Percentiles rank a stretch among this genome's conserved stretches.
phyloP scores from a whole-genome alignment of 2,797 vertebrate species.

The Betta splendens region DNA sequence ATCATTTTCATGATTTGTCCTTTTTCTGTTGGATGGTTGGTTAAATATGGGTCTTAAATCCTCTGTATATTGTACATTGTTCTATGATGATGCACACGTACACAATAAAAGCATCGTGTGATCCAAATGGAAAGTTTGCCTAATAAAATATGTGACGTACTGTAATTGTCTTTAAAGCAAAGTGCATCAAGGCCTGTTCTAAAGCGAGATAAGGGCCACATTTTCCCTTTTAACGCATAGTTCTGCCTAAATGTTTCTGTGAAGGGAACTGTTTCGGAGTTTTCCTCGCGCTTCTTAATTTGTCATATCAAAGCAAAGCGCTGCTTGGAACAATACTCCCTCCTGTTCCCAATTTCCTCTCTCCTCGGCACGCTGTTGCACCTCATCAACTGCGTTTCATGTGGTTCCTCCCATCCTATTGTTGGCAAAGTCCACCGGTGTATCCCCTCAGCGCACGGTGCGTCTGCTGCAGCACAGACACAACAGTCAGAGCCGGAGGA shows the following conservation, averaged over 20 bases:
- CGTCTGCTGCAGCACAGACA: slow-evolving; percentile 73
- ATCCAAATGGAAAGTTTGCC: no score
- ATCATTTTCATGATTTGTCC: no score
- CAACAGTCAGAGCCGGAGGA: slow-evolving; percentile 79
- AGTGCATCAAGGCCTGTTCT: slow-evolving; percentile 21
- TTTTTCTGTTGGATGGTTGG: no score
- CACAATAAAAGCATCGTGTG: no score
- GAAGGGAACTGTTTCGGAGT: slow-evolving; percentile 74
- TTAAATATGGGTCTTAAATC: no score
- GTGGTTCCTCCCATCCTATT: slow-evolving; percentile 78
- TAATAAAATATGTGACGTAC: slow-evolving; percentile 12
- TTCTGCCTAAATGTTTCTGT: slow-evolving; percentile 54
- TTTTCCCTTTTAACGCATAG: slow-evolving; percentile 38
- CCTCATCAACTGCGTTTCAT: slow-evolving; percentile 77
- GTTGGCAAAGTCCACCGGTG: slow-evolving; percentile 63
- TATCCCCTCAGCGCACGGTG: slow-evolving; percentile 47
- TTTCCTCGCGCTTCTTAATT: slow-evolving; percentile 80
- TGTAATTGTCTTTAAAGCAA: slow-evolving; percentile 17
- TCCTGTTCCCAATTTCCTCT: slow-evolving; percentile 79
- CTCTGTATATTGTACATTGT: no score
- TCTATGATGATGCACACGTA: no score
- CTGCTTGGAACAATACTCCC: slow-evolving; percentile 66
- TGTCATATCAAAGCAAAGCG: slow-evolving; percentile 80
- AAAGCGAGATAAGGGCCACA: slow-evolving; percentile 43
- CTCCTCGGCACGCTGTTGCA: slow-evolving; percentile 70